Base-by-base conservation (phyloP, 2,888 invertebrate species). In the Anticlea derivata region DNA sequence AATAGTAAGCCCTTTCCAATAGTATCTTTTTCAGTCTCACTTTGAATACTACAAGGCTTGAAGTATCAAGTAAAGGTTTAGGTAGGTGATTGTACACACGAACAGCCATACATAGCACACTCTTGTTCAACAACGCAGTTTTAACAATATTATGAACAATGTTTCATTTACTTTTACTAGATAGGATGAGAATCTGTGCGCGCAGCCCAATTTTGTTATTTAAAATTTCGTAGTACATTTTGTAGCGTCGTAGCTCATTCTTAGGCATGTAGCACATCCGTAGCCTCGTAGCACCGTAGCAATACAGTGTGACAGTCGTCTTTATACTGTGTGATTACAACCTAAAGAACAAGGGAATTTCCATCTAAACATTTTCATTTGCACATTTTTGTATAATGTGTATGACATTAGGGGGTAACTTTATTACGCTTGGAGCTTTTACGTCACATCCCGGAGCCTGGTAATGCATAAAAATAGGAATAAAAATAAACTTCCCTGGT, bases 361-460 rank as follows among this genome's bases (percentile, higher is more conserved):
- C 23, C 31, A 43, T 33, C 33, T 33, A 43, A 43, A 43, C 31
- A 43, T 43, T 43, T 43, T 33, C 31, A 31, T 43, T 43, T 43
- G 23, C 31, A 43, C 41, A 43, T 43, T 43, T 43, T 43, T 43
- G 30, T 41, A 33, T 17, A 12, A 43, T 43, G 41, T 31, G 30
- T 31, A 41, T 30, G n/a, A 30, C 12, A 41, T 30, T 31, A 41
- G 23, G 26, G 40, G 23, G 8, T 13, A 43, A 43, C 41, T 30
- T 30, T 30, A 40, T 40, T 40, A 40, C 11, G 22, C 30, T 40
- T 12, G 30, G 23, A 40, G 40, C 40, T 30, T 40, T 40, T 30
- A 30, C 27, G 23, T 17, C 20, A 40, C 20, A 20, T 40, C 29
- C 26, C 22, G 23, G 22, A 22, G 22, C 11, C 8, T 20, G 11